Evolutionary conservation across 1,140 invertebrate genomes (phyloP).

Genomic region (Rhagoletis zephyria): DNA sequence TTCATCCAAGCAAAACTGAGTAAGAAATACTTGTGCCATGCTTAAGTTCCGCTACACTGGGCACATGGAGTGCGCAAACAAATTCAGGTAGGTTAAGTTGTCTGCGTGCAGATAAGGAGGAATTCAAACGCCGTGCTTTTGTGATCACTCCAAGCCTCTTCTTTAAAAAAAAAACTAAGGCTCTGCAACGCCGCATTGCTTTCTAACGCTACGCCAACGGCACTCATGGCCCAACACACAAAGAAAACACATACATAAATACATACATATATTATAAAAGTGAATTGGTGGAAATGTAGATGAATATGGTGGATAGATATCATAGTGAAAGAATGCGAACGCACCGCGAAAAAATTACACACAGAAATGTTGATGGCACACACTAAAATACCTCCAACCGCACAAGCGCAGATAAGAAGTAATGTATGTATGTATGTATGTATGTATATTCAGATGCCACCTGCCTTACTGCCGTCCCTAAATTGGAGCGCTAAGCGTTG

Average conservation of each 20-base stretch:
- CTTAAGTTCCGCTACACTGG: not conserved
- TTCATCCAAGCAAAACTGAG: conserved; percentile 9
- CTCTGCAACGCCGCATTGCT: not conserved
- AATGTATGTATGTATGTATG: not conserved
- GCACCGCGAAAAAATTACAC: not conserved
- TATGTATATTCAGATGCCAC: not conserved
- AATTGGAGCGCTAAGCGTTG: too few species aligned
- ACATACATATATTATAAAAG: conserved; percentile 20
- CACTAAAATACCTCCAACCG: not conserved
- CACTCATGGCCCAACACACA: not conserved
- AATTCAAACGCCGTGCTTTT: conserved; percentile 17
- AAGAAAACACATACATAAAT: not conserved
- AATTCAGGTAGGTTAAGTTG: too few species aligned
- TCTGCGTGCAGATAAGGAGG: conserved; percentile 6
- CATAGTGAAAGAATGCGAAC: not conserved
- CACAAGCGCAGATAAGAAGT: not conserved
- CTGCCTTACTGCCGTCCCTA: too few species aligned
- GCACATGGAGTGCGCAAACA: too few species aligned
- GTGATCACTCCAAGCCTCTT: not conserved
- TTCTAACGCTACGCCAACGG: not conserved
- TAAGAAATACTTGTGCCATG: not conserved
- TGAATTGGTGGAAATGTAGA: not conserved
- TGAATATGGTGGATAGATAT: conserved; percentile 5
- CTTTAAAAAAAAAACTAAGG: not conserved
- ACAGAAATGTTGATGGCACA: conserved; percentile 28